Base-by-base conservation (phyloP, 2,888 invertebrate species). In the Hoplodrina blanda region DNA sequence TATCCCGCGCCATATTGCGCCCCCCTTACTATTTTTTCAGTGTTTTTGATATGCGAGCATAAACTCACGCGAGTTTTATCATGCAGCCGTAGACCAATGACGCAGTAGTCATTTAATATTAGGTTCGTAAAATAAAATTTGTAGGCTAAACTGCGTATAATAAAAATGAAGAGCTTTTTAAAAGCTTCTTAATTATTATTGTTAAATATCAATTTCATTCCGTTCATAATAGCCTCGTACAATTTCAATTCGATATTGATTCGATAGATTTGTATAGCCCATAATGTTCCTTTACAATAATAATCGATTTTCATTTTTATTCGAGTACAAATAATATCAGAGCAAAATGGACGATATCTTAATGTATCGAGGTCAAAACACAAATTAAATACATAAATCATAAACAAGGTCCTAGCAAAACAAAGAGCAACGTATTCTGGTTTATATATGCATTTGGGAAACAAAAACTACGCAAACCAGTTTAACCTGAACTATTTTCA, bases 301-400 rank as follows among this genome's bases (percentile, higher is more conserved):
- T 46, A 46, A 46, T 19, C 19, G 4, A 54, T 53, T 49, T 46
- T 30, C 53, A 50, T 74, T 70, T 56, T 69, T 53, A 37, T 66
- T 71, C 63, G n/a, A 10, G 7, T 20, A 20, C 49, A 52, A 76
- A 49, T 53, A 67, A 55, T 49, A 52, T 59, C 53, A n/a, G 37
- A 80, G 33, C 57, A 55, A 74, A 73, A 68, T 69, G 67, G 25
- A 50, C n/a, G 49, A 68, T 55, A 66, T 73, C 68, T 62, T 64
- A 66, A 80, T 73, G 33, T 71, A 73, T 78, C 41, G 55, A 59
- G 66, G 55, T 73, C 65, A 68, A 62, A 65, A 52, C 62, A 76
- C 60, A 69, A 66, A n/a, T n/a, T n/a, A n/a, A n/a, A 59, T 37
- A 25, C 30, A 67, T 77, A 69, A 70, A 80, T 83, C 74, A 74